Evolutionary conservation across 2,797 vertebrate species (phyloP), one percentile per base, ranked within the genome.

Genomic region (Schizopygopsis pylzovi): DNA sequence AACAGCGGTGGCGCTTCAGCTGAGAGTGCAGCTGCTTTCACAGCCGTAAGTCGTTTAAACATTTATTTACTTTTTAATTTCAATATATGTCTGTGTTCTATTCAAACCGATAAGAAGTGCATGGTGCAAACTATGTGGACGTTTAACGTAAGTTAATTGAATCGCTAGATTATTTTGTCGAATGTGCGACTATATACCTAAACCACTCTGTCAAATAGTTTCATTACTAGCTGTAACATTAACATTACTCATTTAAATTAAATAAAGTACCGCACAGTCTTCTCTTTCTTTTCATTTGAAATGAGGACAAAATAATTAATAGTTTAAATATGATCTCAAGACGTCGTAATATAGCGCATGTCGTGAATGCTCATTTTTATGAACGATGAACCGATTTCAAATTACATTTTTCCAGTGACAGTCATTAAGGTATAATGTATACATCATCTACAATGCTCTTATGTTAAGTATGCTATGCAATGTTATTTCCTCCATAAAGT

Each of bases 31-130:
- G 49, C 83, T 70, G 75, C 49, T 41, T 45, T 56, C 63, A 15
- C n/a, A 59, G 8, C 65, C 6, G 83, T 84, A 52, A 84, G 83
- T 84, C 18, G 6, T 56, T 78, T 75, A 6, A 71, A 12, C 0
- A 47, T 43, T 43, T 59, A 33, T 47, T 37, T 59, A 18, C 2
- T 70, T 54, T 41, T 13, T 10, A 20, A 3, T 1, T 10, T 47
- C 6, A 4, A 1, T 33, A 12, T 52, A 9, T 39, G 33, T 12
- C 37, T 77, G 45, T 52, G 22, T 3, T 1, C 15, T 49, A 4
- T 12, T 75, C 12, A 37, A 16, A 83, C 4, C 2, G 20, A 4
- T 18, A 43, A 28, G 37, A 59, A 7, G 18, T 67, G 28, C 28
- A 28, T 28, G 28, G 28, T 28, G 54, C n/a, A 33, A 56, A 56